These are phyloP conservation scores for Conus canariensis DNA, from an alignment of 2,888 invertebrate genomes.

Conservation along the genomic window DNA sequence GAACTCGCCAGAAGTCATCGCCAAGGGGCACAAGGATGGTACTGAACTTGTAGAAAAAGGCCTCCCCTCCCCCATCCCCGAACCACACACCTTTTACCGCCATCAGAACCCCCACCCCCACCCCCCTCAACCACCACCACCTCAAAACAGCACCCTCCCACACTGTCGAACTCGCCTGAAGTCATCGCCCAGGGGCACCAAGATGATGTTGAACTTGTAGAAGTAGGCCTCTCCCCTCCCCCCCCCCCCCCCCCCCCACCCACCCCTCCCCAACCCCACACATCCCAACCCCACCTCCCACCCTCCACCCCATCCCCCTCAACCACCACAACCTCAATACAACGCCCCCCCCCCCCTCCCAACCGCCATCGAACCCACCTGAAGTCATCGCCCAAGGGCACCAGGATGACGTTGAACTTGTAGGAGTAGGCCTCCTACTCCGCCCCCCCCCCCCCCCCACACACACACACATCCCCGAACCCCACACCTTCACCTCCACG, in stretches of 20 bases:
- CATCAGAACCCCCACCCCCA: neutral
- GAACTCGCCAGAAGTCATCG: too few species aligned
- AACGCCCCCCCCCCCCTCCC: too few species aligned
- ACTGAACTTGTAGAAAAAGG: too few species aligned
- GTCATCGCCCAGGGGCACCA: slow-evolving; percentile 97
- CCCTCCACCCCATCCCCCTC: too few species aligned
- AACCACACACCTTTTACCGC: neutral
- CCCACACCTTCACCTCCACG: neutral
- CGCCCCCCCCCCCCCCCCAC: too few species aligned
- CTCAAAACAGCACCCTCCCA: too few species aligned
- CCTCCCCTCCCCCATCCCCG: too few species aligned
- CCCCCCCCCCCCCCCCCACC: too few species aligned
- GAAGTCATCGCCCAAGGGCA: slow-evolving; percentile 98
- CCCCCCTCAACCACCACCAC: too few species aligned
- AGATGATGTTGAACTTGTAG: slow-evolving; percentile 93
- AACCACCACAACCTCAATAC: neutral
- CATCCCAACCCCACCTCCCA: neutral
- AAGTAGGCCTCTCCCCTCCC: slow-evolving; percentile 89
- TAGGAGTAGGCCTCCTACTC: slow-evolving; percentile 90
- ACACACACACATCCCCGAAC: neutral
- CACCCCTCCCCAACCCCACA: neutral
- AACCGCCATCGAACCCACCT: slow-evolving; percentile 77
- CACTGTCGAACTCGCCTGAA: slow-evolving; percentile 82
- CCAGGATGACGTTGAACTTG: slow-evolving; percentile 93
- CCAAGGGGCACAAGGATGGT: too few species aligned